Evolutionary conservation across 92 coral and sea anemone species (phyloP), one percentile per base, ranked within the genome.

Genomic region (Bergia puertoricense): DNA sequence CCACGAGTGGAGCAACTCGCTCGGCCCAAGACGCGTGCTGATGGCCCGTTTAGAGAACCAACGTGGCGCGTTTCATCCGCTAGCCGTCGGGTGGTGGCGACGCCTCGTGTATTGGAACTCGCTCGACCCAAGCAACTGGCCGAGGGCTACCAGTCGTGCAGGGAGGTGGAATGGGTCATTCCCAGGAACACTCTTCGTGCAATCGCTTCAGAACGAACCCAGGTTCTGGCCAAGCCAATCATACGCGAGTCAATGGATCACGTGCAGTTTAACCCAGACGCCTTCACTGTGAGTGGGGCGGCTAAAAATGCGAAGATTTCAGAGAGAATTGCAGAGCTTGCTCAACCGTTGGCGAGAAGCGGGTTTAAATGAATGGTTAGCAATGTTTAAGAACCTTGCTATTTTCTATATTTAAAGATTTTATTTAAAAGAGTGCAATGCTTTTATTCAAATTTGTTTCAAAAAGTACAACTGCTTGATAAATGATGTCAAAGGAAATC

Each of bases 221-320:
- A 94, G 57, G 89, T 80, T 76, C 85, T 97, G 75, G 86, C 99
- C 23, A 93, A 91, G 85, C 99, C 99, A 1, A 80, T 91, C 39
- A 81, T 92, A 50, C 91, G 98, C 73, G 98, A 96, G 83, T 90
- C 99, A 1, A 95, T 95, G 98, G 98, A 95, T 41, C 96, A 95
- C 68, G 91, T 95, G 11, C 98, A 95, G 80, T 95, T 95, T 76
- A 95, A 95, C 77, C 98, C 97, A 5, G 98, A 97, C 72, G 99
- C 99, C 39, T 97, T 97, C 40, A 83, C 91, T 38, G 99, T 97
- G 8, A 92, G 97, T 36, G 91, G 91, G 69, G 81, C 98, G n/a
- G 99, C 99, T 0, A 92, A 90, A 68, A 92, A 90, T 43, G 99
- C 98, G 0, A 86, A 85, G 51, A 89, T 94, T 14, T 91, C 98